These are phyloP conservation scores for Catocala fraxini DNA, from an alignment of 2,888 invertebrate species.

Conservation along the genomic window DNA sequence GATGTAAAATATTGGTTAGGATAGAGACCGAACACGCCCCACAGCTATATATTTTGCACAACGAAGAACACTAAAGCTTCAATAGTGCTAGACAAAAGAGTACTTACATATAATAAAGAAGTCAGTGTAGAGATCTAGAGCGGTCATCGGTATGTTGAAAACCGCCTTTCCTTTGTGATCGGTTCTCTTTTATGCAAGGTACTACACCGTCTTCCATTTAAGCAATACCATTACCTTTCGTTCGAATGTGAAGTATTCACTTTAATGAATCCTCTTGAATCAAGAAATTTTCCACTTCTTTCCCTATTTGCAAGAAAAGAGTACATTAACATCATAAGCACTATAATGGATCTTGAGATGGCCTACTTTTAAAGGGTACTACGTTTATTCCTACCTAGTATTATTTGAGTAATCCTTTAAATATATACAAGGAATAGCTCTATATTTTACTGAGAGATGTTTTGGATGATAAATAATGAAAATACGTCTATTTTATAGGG, in stretches of 20 bases:
- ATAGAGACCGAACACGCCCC: conserved; percentile 28
- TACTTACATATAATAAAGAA: conserved; percentile 49
- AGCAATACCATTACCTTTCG: conserved; percentile 61
- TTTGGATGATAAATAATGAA: too few relatives aligned
- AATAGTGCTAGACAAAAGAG: conserved; percentile 42
- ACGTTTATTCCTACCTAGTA: too few relatives aligned
- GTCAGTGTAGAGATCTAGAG: conserved; percentile 52
- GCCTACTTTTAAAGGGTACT: conserved; percentile 24
- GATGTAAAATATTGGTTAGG: conserved; percentile 27
- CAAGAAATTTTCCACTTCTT: conserved; percentile 51
- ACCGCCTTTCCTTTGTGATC: conserved; percentile 48
- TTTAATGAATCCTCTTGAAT: conserved; percentile 64
- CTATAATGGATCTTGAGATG: conserved; percentile 43
- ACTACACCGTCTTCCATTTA: conserved; percentile 52
- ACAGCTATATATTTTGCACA: conserved; percentile 36
- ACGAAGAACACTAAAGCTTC: conserved; percentile 19
- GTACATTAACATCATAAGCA: conserved; percentile 45
- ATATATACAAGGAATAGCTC: too few relatives aligned
- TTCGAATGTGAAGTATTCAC: conserved; percentile 62
- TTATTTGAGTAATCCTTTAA: too few relatives aligned
- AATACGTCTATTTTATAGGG: too few relatives aligned
- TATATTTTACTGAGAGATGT: too few relatives aligned
- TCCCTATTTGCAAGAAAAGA: conserved; percentile 44
- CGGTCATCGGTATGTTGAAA: conserved; percentile 52
- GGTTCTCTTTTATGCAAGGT: conserved; percentile 52